Base-by-base conservation (phyloP, 2,113 vertebrate genomes). In the Neoarius graeffei region DNA sequence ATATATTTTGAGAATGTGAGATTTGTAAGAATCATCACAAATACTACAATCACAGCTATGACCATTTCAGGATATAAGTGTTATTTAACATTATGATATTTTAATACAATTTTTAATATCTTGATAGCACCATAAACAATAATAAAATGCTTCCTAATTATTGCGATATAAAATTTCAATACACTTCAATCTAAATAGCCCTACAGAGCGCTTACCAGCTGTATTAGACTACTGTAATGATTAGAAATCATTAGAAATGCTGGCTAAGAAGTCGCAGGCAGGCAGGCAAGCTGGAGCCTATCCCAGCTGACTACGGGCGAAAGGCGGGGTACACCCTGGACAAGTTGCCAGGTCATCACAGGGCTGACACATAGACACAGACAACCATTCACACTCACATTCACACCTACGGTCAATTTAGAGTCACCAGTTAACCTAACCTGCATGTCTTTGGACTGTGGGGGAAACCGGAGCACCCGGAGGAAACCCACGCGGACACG, bases 131-230 rank as follows among this genome's bases (percentile, higher is more conserved):
- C 13, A 30, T 27, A 69, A 69, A 69, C 67, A 30, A 30, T 15
- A 69, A 69, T 15, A 62, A 69, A 67, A 67, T 4, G 5, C 14
- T 30, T 30, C 66, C 10, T 69, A 69, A 69, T 69, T 69, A 30
- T n/a, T 4, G 62, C 0, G 23, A 25, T 25, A 25, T 10, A 25
- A n/a, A n/a, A 11, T n/a, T n/a, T 11, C n/a, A 66, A 66, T 66
- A 66, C 9, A 48, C 27, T 60, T 69, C 5, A 50, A 66, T 54
- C 3, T 20, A 79, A 59, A 66, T 30, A 60, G 74, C 15, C 15
- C 25, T 77, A 80, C 73, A 62, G 54, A 66, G 71, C 25, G n/a
- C 66, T 48, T 60, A 69, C 17, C 82, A 42, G 48, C n/a, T 85
- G 66, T 81, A 30, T 64, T 17, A 25, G n/a, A 30, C 59, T 35